Evolutionary conservation across 2,888 invertebrate genomes (phyloP).

Genomic region (Volucella bombylans): DNA sequence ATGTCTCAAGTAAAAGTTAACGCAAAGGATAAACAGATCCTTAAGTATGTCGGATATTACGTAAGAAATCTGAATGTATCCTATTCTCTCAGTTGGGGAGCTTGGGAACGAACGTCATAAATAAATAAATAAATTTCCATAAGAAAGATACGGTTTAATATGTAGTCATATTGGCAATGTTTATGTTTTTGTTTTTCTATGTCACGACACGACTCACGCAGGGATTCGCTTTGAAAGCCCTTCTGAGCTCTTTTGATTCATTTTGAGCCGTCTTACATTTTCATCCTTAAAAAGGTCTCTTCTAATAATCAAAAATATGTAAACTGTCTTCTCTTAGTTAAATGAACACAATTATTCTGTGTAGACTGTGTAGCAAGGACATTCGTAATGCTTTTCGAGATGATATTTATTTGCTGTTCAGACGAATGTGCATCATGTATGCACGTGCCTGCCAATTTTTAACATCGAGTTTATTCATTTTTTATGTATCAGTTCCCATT

Average conservation of each 20-base stretch:
- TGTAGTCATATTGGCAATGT: conserved; percentile 4
- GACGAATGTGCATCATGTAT: too few relatives aligned
- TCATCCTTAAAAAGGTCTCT: neutral
- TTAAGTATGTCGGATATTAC: conserved; percentile 37
- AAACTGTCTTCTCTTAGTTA: conserved; percentile 15
- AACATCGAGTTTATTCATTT: too few relatives aligned
- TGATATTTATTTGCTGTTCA: conserved; percentile 28
- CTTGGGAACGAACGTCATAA: neutral
- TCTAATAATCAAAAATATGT: conserved; percentile 31
- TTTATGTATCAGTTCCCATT: too few relatives aligned
- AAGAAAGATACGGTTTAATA: neutral
- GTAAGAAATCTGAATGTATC: neutral
- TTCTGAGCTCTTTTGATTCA: neutral
- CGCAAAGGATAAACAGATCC: conserved; percentile 50
- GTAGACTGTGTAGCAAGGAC: conserved; percentile 48
- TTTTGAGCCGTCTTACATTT: too few relatives aligned
- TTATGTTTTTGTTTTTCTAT: conserved; percentile 38
- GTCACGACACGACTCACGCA: conserved; percentile 39
- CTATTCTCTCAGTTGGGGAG: neutral
- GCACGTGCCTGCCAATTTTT: too few relatives aligned
- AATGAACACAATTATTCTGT: conserved; percentile 52
- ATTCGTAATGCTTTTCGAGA: conserved; percentile 51
- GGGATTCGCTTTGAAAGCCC: conserved; percentile 47
- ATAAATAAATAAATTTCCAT: conserved; percentile 14
- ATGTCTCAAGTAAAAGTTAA: conserved; percentile 26